Evolutionary conservation across 1,140 invertebrate species (phyloP), one percentile per base, ranked within the genome.

Genomic region (Frieseomelitta varia): DNA sequence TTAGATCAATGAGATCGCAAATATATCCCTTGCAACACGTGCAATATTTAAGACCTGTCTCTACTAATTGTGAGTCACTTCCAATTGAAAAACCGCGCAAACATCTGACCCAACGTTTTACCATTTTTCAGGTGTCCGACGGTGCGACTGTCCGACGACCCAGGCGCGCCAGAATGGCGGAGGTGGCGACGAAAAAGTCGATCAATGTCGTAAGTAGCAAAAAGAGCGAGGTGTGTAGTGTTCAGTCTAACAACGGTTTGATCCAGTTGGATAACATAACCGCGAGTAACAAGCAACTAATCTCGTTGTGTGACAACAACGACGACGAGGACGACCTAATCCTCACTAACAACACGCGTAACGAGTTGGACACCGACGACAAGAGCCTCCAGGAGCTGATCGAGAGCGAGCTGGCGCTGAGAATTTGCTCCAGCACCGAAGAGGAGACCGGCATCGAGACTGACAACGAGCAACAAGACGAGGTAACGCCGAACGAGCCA

Each of bases 171-270:
- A 91, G 77, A 91, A 95, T 95, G 94, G 94, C 94, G 86, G 94
- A 94, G 90, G 92, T 95, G 89, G 92, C 92, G 83, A 93, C 93
- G 72, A 95, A 95, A 91, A 95, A 94, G 81, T 94, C 93, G 77
- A 93, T 93, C 87, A 94, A 92, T 88, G 92, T 94, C 91, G 94
- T 95, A 94, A 95, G 94, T 95, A 95, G 85, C 81, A 94, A 93
- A 88, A 93, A 89, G 84, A 93, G 82, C 91, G 92, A 93, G 86
- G 93, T 94, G 92, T 95, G 94, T 91, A 91, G 92, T 94, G 94
- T 94, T 91, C 92, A 93, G 73, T 94, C 94, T 94, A 95, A 95
- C 93, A 95, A 94, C 85, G 93, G 93, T 93, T 93, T 94, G 92
- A 94, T 94, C 90, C 93, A 94, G 86, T 90, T 94, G 91, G 94